Base-by-base conservation (phyloP, 2,797 vertebrate species). In the Erpetoichthys calabaricus region DNA sequence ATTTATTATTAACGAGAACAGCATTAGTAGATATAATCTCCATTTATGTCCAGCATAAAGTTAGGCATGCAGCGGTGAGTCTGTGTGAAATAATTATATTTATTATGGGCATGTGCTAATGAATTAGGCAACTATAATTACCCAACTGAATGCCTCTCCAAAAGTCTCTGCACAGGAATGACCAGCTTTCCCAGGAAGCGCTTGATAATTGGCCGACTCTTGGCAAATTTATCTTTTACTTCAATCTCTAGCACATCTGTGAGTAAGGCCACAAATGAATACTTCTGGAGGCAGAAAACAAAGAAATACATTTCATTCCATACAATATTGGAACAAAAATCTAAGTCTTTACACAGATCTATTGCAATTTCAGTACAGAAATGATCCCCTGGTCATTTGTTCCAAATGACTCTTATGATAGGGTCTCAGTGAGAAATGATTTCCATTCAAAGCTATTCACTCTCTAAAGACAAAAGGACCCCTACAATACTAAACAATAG, bases 221-320 rank as follows among this genome's bases (percentile, higher is more conserved):
- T 98, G 56, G 94, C 93, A 81, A 98, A 98, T 80, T 98, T 98
- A 82, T 98, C 95, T 83, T 98, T 98, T 63, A 98, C 89, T 70
- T 98, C 95, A 62, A 98, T 92, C 75, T 97, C 93, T 74, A 98
- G 83, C 72, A 98, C 91, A 76, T 98, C 95, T n/a, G 94, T 98
- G 79, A 97, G 86, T 60, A 98, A 86, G 51, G 95, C 94, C 73
- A 98, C 92, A 70, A 98, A 98, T 47, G 91, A 92, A 66, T 97
- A 94, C 85, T 94, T 97, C 95, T 98, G 81, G 58, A 82, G 75
- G 75, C 45, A 66, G 50, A 64, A 10, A 51, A 25, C 4, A 59
- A 5, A 58, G 4, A 46, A 7, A 57, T 10, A 42, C 52, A 59
- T n/a, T 4, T 53, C 44, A 54, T 46, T 46, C 9, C 1, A 3